Evolutionary conservation across 2,888 invertebrate species (phyloP).

Genomic region (Parnassius smintheus): DNA sequence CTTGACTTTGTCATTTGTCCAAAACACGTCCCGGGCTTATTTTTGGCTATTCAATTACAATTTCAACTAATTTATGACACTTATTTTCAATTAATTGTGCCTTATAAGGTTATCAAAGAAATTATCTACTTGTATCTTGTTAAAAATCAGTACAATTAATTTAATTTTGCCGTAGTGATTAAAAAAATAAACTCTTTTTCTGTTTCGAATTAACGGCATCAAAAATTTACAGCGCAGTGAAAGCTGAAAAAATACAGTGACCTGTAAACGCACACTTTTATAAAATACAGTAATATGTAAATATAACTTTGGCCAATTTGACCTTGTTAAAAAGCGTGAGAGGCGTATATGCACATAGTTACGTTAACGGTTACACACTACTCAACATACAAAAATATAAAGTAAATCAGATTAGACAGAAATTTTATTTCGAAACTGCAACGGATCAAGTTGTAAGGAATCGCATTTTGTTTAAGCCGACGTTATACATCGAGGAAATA

Average conservation of each 20-base stretch:
- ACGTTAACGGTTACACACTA: conserved; percentile 19
- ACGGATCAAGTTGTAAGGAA: conserved; percentile 37
- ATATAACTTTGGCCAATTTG: conserved; percentile 3
- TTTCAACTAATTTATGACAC: background rate
- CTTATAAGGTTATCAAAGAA: no score
- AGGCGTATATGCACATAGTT: conserved; percentile 15
- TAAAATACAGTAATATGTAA: conserved; percentile 10
- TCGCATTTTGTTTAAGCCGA: conserved; percentile 45
- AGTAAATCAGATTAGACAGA: conserved; percentile 32
- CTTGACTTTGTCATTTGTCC: no score
- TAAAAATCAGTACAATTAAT: no score
- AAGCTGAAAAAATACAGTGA: conserved; percentile 23
- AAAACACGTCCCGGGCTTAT: no score
- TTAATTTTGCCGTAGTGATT: background rate
- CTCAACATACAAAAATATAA: conserved; percentile 28
- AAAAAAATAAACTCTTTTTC: conserved; percentile 9
- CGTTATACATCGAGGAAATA: conserved; percentile 52
- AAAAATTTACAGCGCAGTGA: conserved; percentile 15
- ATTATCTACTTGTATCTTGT: no score
- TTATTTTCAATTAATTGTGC: background rate
- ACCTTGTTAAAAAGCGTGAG: conserved; percentile 19
- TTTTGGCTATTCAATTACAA: background rate
- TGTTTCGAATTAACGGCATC: conserved; percentile 13
- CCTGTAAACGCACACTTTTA: conserved; percentile 10
- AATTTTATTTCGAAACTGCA: conserved; percentile 35